These are phyloP conservation scores for Dasypus novemcinctus DNA, from an alignment of 2,113 vertebrate genomes.

Conservation along the genomic window DNA sequence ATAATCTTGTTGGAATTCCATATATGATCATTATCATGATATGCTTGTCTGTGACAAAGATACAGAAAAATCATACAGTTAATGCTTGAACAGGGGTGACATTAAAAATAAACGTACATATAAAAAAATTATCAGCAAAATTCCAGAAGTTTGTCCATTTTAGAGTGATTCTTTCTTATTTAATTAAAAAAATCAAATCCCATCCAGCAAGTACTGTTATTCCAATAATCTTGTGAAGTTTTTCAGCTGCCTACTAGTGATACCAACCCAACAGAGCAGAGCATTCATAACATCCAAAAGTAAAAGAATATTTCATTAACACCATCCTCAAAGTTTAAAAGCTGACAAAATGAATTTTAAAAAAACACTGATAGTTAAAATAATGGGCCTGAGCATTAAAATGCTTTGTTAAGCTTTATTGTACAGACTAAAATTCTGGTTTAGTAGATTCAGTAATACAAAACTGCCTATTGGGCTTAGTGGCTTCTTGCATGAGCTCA, in stretches of 20 bases:
- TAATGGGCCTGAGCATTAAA: neutral
- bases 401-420: neutral
- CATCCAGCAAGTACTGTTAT: neutral
- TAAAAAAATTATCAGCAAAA: neutral
- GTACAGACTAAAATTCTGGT: constrained; percentile 57
- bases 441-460: constrained; percentile 82
- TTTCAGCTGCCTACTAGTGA: neutral
- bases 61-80: neutral
- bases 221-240: neutral
- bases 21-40: neutral
- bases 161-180: neutral
- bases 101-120: constrained; percentile 9
- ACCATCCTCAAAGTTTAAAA: constrained; percentile 1
- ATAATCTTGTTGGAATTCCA: neutral
- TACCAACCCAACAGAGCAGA: neutral
- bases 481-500: constrained; percentile 93
- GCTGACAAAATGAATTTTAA: neutral
- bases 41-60: neutral
- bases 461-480: constrained; percentile 88
- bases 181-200: constrained; percentile 2
- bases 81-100: neutral
- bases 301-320: neutral
- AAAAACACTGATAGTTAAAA: neutral
- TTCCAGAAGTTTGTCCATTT: neutral
- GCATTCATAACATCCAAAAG: neutral